Evolutionary conservation across 2,113 vertebrate species (phyloP).

Genomic region (Oncorhynchus keta): DNA sequence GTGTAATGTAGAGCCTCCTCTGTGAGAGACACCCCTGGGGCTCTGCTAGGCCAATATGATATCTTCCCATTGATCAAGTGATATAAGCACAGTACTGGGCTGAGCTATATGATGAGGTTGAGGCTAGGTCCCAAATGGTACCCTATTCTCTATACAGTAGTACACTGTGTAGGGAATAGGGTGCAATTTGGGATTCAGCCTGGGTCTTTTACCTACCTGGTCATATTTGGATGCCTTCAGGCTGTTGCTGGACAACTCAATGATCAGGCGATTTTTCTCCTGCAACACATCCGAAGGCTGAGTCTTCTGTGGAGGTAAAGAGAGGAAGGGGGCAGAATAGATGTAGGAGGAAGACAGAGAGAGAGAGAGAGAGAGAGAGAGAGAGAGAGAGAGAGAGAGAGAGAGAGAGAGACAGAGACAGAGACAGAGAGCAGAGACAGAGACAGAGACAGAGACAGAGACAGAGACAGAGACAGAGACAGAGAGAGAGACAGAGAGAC

Average conservation of each 20-base stretch:
- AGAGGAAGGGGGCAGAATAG: neutral
- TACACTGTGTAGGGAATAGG: slow-evolving; percentile 62
- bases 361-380: neutral
- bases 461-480: neutral
- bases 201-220: slow-evolving; percentile 70
- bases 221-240: slow-evolving; percentile 63
- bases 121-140: no score
- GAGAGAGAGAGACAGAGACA: neutral
- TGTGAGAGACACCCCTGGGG: neutral
- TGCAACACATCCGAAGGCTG: slow-evolving; percentile 76
- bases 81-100: no score
- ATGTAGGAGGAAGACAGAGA: neutral
- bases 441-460: neutral
- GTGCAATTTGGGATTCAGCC: no score
- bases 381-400: neutral
- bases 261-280: slow-evolving; percentile 53
- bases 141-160: slow-evolving; percentile 10
- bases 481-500: neutral
- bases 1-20: neutral
- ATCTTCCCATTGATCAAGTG: neutral
- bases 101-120: no score
- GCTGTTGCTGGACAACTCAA: slow-evolving; percentile 66
- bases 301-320: slow-evolving; percentile 66
- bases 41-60: neutral
- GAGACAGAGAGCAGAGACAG: neutral